Evolutionary conservation across 1,140 invertebrate species (phyloP), one percentile per base, ranked within the genome.

Genomic region (Drosophila tristis): DNA sequence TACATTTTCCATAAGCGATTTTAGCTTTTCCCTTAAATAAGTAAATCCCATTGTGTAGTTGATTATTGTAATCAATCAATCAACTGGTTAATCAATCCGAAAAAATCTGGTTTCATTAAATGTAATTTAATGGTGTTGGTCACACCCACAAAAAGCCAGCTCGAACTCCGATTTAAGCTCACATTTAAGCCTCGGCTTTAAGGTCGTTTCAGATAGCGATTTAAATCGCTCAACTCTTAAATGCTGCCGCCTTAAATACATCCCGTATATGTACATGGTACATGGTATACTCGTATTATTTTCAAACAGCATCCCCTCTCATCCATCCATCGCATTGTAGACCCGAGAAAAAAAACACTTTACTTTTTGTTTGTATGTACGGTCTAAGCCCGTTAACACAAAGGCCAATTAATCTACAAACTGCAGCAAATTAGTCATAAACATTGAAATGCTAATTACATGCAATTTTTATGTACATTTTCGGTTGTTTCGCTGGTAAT

Each of bases 391-490:
- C 80, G 72, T 85, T 85, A 85, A 87, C 57, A 74, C 57, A 75
- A 87, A 82, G 75, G 47, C 63, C 78, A 86, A 89, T 89, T 86
- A 89, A 89, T 86, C 84, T 72, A 80, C 67, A 72, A 86, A 87
- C 70, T 89, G 79, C 82, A 73, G 67, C 64, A 73, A 81, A 86
- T 86, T 78, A 80, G 74, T 76, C 82, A 86, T 89, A 87, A 77
- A 77, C 85, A 89, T 84, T 58, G 66, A 89, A 89, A 89, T 84
- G 85, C 84, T 89, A 89, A 89, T 89, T 84, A 80, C 61, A 26
- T 74, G 72, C 84, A 89, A 65, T 81, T 71, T 66, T 79, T 70
- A 84, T 78, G 62, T 71, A 63, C 72, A 77, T 70, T 77, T 77
- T 60, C n/a, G 51, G 65, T 71, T 81, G 51, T 70, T 74, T 25